Evolutionary conservation across 2,113 vertebrate species (phyloP).

Genomic region (Urocynchramus pylzowi): DNA sequence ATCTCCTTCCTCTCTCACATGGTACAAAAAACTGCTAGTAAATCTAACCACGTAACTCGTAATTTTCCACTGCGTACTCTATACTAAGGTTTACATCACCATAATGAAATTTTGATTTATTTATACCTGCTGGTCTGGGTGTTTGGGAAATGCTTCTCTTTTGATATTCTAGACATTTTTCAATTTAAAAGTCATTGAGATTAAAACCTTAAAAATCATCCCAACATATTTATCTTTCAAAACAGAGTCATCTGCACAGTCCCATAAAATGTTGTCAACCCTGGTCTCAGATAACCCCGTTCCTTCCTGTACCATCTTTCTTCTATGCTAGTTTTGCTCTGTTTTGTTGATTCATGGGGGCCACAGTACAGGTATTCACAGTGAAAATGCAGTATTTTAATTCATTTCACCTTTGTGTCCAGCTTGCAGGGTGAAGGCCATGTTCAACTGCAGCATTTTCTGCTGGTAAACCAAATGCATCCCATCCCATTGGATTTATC

Average conservation of each 20-base stretch:
- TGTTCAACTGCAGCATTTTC: slow-evolving; percentile 95
- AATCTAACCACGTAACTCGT: not conserved
- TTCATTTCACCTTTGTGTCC: slow-evolving; percentile 84
- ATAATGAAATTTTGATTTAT: not conserved
- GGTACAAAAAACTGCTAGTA: not conserved
- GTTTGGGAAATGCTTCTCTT: not conserved
- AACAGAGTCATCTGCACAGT: not conserved
- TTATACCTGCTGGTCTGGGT: not conserved
- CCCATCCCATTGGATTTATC: slow-evolving; percentile 97
- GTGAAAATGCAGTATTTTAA: not conserved
- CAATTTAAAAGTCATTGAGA: not conserved
- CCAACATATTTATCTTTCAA: not conserved
- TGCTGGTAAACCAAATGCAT: slow-evolving; percentile 94
- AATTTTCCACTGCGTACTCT: not conserved
- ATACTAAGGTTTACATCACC: not conserved
- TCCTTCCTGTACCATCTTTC: not conserved
- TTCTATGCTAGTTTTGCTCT: not conserved
- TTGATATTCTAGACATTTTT: not conserved
- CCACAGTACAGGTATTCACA: not conserved
- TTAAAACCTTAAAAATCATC: slow-evolving; percentile 1
- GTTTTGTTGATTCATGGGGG: not conserved
- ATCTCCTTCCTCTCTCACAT: not conserved
- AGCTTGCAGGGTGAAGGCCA: slow-evolving; percentile 85
- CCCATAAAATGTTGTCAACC: not conserved
- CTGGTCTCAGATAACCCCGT: not conserved